Base-by-base conservation (phyloP, 2,113 vertebrate genomes). In the Pholis gunnellus region DNA sequence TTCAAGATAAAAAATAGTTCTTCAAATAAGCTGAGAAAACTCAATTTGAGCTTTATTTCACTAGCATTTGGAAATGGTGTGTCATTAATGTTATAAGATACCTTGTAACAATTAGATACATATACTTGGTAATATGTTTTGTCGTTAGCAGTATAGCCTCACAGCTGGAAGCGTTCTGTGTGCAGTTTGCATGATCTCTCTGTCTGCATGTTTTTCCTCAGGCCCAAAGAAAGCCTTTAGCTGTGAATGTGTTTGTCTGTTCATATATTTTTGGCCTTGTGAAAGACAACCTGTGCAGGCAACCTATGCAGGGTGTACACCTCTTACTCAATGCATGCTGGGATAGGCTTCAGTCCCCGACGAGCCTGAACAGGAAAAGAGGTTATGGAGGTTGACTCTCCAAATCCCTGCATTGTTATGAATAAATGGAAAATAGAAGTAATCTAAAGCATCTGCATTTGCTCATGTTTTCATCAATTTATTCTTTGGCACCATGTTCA, bases 361-460 rank as follows among this genome's bases (percentile, higher is more conserved):
- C 5, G 0, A 36, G n/a, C 7, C n/a, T 34, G 18, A 29, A 65
- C 29, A 38, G 31, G 25, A 27, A 14, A 60, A 54, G 27, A 34
- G 15, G 3, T 36, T 66, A 29, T 27, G 27, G 38, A 57, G 9
- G 29, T 50, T 17, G 13, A 44, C 15, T 68, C 67, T 78, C 38
- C 13, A 25, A 57, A 42, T 65, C 2, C 60, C 73, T 69, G 65
- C 17, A n/a, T 77, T 75, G 38, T 69, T 31, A 22, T 52, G 72
- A 87, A 72, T 75, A 66, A 70, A 77, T 79, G 66, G 78, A 84
- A 84, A 84, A 56, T 40, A 79, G 11, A 72, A 73, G 63, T 72
- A 34, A 59, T 22, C 59, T 2, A 9, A 67, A 18, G 13, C 84
- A 77, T 82, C 57, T 79, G 64, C 46, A 40, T 85, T 46, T 83